phyloP scores from a whole-genome alignment of 2,888 invertebrate genomes.

The Eupithecia abbreviata region DNA sequence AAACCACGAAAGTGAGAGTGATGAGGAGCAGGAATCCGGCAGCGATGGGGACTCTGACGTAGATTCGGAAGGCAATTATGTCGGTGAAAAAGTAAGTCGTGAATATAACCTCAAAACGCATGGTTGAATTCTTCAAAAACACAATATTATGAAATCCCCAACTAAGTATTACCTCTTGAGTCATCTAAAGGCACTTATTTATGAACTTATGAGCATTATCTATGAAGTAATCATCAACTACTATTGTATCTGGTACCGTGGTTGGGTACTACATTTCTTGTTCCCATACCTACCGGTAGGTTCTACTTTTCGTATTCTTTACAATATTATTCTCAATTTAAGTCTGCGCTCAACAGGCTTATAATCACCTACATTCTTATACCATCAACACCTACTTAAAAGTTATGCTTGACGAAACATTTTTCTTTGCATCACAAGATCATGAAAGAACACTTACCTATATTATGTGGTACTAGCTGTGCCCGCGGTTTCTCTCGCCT shows the following conservation, averaged over 20 bases:
- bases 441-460: background rate
- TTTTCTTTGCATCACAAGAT: background rate
- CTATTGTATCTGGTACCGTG: background rate
- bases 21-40: constrained; percentile 72
- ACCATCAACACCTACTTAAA: background rate
- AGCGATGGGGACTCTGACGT: constrained; percentile 75
- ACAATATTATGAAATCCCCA: background rate
- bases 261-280: background rate
- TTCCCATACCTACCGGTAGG: background rate
- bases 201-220: background rate
- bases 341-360: background rate
- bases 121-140: constrained; percentile 49
- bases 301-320: background rate
- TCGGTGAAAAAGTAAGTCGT: constrained; percentile 81
- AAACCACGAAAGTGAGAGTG: constrained; percentile 74
- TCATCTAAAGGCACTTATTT: background rate
- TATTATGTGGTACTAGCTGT: background rate
- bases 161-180: background rate
- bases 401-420: background rate
- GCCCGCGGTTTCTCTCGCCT: background rate
- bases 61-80: constrained; percentile 80
- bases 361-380: background rate
- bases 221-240: background rate
- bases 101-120: constrained; percentile 73
- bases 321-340: background rate